Conservation (phyloP, 2,888 invertebrate genomes). For the Oligia strigilis region DNA sequence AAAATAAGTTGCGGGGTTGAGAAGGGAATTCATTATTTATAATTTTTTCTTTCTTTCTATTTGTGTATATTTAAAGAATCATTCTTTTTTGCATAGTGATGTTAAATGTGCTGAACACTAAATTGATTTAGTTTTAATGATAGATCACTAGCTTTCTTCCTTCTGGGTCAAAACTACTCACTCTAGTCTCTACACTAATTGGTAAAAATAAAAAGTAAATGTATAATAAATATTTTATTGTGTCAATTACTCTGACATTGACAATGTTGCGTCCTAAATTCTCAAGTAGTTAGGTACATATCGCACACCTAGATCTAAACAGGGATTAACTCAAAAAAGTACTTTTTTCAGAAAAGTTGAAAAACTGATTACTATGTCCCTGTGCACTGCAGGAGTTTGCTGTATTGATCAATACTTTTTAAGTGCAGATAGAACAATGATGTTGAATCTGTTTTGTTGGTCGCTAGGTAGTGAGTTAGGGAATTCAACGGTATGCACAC, state of each 20-base stretch:
- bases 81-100: background rate
- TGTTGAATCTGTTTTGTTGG: too few relatives aligned
- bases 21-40: background rate
- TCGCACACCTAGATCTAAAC: too few relatives aligned
- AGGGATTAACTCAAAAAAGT: too few relatives aligned
- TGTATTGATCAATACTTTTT: too few relatives aligned
- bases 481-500: too few relatives aligned
- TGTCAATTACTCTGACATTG: constrained; percentile 69
- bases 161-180: background rate
- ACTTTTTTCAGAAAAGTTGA: too few relatives aligned
- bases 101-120: background rate
- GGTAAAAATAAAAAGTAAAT: background rate
- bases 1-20: background rate
- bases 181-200: background rate
- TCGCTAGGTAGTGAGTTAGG: too few relatives aligned
- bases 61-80: background rate
- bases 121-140: background rate
- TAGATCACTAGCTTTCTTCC: background rate
- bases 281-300: constrained; percentile 26
- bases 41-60: background rate
- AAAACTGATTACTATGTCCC: too few relatives aligned
- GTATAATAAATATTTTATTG: background rate
- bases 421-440: too few relatives aligned
- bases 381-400: too few relatives aligned
- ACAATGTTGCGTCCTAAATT: constrained; percentile 71